Evolutionary conservation across 2,113 vertebrate species (phyloP).

Genomic region (Eira barbara): DNA sequence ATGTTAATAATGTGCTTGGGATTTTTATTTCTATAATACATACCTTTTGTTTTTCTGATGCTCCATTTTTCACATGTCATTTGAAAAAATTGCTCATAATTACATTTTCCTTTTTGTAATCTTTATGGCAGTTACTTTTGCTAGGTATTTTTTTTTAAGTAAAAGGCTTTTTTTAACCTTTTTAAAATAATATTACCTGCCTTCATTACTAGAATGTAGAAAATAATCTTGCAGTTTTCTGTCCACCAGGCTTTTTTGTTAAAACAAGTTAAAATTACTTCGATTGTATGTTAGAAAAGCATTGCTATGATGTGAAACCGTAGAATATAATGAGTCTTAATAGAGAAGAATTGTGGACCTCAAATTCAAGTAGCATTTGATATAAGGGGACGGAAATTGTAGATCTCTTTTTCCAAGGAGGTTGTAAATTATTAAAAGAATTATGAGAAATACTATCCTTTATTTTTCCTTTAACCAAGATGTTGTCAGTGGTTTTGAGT

Average conservation of each 20-base stretch:
- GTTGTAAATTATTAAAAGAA: background rate
- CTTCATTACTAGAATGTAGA: slow-evolving; percentile 42
- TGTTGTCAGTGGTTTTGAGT: background rate
- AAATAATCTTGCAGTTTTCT: slow-evolving; percentile 34
- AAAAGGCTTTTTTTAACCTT: background rate
- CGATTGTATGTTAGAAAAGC: background rate
- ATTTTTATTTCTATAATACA: slow-evolving; percentile 67
- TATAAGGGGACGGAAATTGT: background rate
- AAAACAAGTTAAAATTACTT: slow-evolving; percentile 13
- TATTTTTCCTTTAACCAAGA: slow-evolving; percentile 20
- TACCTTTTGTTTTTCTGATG: slow-evolving; percentile 19
- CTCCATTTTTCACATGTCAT: slow-evolving; percentile 44
- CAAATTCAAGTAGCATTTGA: background rate
- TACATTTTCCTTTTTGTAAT: slow-evolving; percentile 57
- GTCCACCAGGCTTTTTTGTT: background rate
- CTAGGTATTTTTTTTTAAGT: slow-evolving; percentile 24
- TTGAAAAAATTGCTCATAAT: slow-evolving; percentile 35
- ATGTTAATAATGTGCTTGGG: slow-evolving; percentile 54
- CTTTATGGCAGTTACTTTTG: slow-evolving; percentile 51
- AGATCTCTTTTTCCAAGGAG: background rate
- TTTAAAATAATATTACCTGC: background rate
- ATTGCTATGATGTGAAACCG: slow-evolving; percentile 22
- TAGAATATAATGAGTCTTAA: background rate
- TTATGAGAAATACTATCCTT: slow-evolving; percentile 2
- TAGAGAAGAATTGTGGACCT: background rate